phyloP scores from a whole-genome alignment of 2,797 vertebrate genomes.

The Poeciliopsis gracilis region DNA sequence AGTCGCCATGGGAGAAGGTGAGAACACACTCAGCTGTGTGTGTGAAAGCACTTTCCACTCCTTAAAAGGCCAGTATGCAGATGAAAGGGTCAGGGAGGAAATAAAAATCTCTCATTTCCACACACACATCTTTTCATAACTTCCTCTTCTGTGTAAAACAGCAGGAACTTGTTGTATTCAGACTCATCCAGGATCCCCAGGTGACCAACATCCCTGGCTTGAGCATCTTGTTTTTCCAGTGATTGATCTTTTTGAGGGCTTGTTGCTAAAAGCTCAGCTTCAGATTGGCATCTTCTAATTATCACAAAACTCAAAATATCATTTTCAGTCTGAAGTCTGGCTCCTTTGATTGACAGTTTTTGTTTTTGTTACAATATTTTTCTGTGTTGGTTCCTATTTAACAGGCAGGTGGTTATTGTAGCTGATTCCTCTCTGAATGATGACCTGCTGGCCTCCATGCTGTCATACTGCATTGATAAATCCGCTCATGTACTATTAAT shows the following conservation, averaged over 20 bases:
- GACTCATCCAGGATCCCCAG: too few relatives aligned
- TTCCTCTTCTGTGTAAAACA: too few relatives aligned
- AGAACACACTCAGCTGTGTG: constrained; percentile 27
- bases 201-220: too few relatives aligned
- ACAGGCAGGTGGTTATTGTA: neutral
- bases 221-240: neutral
- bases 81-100: neutral
- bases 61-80: neutral
- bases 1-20: constrained; percentile 87
- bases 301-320: neutral
- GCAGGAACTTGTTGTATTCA: too few relatives aligned
- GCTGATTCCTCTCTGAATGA: neutral
- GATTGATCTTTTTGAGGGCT: neutral
- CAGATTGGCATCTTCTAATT: neutral
- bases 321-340: too few relatives aligned
- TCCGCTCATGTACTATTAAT: neutral
- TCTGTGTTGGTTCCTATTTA: neutral
- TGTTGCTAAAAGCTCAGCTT: neutral
- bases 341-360: neutral
- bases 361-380: neutral
- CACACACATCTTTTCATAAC: too few relatives aligned
- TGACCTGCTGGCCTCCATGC: neutral
- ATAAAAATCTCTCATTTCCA: too few relatives aligned
- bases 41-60: neutral
- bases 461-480: neutral